Base-by-base conservation (phyloP, 1,140 invertebrate genomes). In the Centruroides vittatus region DNA sequence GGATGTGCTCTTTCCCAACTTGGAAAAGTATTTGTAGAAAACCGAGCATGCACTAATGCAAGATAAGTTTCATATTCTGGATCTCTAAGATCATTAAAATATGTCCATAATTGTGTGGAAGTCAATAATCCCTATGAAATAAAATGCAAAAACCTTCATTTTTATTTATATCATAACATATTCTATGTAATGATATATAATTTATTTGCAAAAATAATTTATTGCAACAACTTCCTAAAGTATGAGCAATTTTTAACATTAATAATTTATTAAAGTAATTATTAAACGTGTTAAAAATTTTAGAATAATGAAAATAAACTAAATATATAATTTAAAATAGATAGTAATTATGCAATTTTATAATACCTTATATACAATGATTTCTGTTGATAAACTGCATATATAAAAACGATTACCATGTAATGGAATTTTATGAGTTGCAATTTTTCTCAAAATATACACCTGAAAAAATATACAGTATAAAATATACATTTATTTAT, bases 1-100 rank as follows among this genome's bases (percentile, higher is more conserved):
- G 96, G 96, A 78, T 99, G 96, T 10, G 96, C 94, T 69, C 95
- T 82, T 75, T 98, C 95, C 96, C 96, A 99, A 71, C 88, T 95
- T 8, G 96, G 96, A 71, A 98, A 98, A 23, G 96, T 99, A 75
- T 99, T 99, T 55, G 96, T 99, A 3, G 93, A 98, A 78, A 99
- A 99, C 63, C 88, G 79, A 23, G 94, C 97, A 73, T 99, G 96
- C 3, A 99, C 93, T 69, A 99, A 74, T 35, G 95, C 91, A 69
- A 99, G 71, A 72, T 98, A 96, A 0, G 93, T 95, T 67, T 93
- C 86, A 74, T 89, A 99, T 51, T 86, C 81, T 3, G 89, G 85
- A 75, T 81, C 78, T 71, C 80, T 71, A 5, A 89, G 75, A 70
- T 89, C 87, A 55, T 72, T 65, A 69, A 84, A 89, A 69, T 88